Base-by-base conservation (phyloP, 2,888 invertebrate species). In the Drosophila parthenogenetica region DNA sequence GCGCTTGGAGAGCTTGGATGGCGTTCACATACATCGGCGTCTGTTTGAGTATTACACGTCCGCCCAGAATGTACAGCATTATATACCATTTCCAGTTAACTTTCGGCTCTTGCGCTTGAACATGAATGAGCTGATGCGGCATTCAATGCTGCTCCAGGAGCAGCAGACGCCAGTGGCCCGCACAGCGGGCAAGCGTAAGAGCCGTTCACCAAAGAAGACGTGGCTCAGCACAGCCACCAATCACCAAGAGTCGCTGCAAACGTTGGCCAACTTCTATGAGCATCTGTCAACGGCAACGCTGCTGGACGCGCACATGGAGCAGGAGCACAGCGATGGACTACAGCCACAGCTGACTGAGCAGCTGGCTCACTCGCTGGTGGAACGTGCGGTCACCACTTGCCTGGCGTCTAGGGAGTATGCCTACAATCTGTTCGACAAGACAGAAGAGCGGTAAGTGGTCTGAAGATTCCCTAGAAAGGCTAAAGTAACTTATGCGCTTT, bases 251-350 rank as follows among this genome's bases (percentile, higher is more conserved):
- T 89, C 92, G 5, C 73, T 93, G 51, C 93, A 93, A 73, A 89
- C 90, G 11, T 72, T 94, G 53, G 93, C 93, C 53, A 49, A 92
- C n/a, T 92, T 93, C 62, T 92, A 92, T 63, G 91, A 92, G 51
- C 90, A 90, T 64, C 65, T 92, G 40, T 92, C 80, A 69, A 82
- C 79, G 77, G 92, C 90, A 79, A 92, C 89, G 81, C 93, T 90
- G 68, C 69, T 91, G 65, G 82, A 81, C 22, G 62, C 66, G 5
- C 35, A 35, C 11, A 11, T 35, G n/a, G 68, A 80, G 14, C 73
- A 75, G 16, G 76, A 86, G 32, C 67, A 71, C 16, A 72, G 80
- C 4, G 92, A 92, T 81, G 78, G 90, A 0, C 61, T 91, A 55
- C 74, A 84, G 65, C 81, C 81, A 7, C 88, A 90, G 60, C 66